Evolutionary conservation across 2,113 vertebrate species (phyloP).

Genomic region (Bos taurus): DNA sequence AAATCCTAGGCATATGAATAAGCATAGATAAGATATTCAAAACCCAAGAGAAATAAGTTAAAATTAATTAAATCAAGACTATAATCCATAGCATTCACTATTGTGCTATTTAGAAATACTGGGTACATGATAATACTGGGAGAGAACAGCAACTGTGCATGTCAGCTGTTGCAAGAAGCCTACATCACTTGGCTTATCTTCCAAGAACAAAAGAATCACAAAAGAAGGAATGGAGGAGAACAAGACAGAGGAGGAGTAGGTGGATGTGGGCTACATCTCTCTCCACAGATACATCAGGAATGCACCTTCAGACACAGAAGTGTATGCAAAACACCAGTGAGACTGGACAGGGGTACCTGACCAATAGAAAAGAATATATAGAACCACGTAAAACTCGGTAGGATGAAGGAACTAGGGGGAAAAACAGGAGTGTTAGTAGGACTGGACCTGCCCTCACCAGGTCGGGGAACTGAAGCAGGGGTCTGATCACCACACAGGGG

Average conservation of each 20-base stretch:
- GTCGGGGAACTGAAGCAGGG: neutral
- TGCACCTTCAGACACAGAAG: neutral
- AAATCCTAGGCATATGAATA: neutral
- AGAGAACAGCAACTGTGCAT: neutral
- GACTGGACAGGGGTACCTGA: neutral
- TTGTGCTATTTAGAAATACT: neutral
- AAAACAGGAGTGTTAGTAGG: neutral
- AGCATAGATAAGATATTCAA: neutral
- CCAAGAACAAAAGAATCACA: neutral
- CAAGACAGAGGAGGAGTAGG: neutral
- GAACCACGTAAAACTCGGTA: neutral
- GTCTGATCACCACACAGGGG: neutral
- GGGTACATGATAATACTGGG: neutral
- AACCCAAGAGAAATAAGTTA: neutral
- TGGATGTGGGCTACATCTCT: neutral
- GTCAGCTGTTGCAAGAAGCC: neutral
- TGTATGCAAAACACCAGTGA: neutral
- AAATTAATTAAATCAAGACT: slow-evolving; percentile 21
- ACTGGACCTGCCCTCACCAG: neutral
- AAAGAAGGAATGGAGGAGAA: neutral
- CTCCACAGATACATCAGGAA: neutral
- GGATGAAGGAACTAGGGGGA: neutral
- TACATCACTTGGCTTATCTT: neutral
- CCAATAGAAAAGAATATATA: neutral
- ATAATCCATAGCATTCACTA: neutral